phyloP scores from a whole-genome alignment of 2,113 vertebrate genomes.

The Spheniscus mendiculus region DNA sequence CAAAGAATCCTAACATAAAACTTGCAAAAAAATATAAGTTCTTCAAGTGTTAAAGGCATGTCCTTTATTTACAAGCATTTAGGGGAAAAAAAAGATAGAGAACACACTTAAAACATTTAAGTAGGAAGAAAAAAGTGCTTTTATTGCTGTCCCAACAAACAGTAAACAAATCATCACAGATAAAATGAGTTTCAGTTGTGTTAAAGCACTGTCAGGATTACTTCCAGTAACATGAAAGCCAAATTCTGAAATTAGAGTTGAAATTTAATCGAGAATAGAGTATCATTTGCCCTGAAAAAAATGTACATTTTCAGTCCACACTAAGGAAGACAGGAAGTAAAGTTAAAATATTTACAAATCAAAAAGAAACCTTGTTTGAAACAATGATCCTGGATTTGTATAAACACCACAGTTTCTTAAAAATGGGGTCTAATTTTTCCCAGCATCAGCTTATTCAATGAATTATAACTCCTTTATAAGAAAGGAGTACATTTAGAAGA shows the following conservation, averaged over 20 bases:
- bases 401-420: not conserved
- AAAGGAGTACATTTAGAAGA: not conserved
- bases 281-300: not conserved
- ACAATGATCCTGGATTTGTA: not conserved
- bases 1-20: not conserved
- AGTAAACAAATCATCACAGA: not conserved
- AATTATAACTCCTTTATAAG: not conserved
- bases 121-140: not conserved
- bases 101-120: not conserved
- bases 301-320: not conserved
- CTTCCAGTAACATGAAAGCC: not conserved
- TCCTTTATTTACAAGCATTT: not conserved
- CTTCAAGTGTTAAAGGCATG: not conserved
- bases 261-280: not conserved
- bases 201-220: not conserved
- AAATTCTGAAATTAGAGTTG: not conserved
- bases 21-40: not conserved
- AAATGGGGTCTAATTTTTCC: not conserved
- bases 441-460: not conserved
- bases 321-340: not conserved
- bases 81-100: rapidly evolving
- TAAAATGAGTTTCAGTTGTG: not conserved
- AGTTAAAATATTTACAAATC: not conserved
- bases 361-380: not conserved
- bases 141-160: not conserved